phyloP scores from a whole-genome alignment of 2,113 vertebrate genomes.

The Irena cyanogastra region DNA sequence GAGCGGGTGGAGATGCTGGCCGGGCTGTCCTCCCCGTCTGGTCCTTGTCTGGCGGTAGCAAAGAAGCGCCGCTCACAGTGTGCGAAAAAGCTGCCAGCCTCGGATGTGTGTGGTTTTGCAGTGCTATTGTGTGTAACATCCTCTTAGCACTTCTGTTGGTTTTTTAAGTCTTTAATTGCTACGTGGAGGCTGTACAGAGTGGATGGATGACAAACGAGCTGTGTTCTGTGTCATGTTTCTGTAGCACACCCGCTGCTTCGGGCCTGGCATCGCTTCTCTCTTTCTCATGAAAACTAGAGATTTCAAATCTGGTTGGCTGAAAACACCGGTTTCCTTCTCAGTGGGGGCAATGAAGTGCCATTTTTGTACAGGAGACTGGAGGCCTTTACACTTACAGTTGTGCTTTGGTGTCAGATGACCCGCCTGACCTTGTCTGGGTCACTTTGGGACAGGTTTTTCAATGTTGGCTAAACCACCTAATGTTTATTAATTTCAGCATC shows the following conservation, averaged over 20 bases:
- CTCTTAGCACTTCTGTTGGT: neutral
- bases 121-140: neutral
- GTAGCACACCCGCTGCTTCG: neutral
- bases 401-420: neutral
- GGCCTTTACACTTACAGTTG: neutral
- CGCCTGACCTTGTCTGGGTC: constrained; percentile 5
- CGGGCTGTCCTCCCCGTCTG: neutral
- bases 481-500: neutral
- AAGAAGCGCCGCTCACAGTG: neutral
- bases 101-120: neutral
- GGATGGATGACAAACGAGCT: neutral
- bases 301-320: neutral
- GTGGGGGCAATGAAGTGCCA: neutral
- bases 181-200: rapidly evolving
- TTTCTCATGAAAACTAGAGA: neutral
- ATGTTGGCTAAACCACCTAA: neutral
- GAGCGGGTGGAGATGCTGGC: neutral
- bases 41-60: neutral
- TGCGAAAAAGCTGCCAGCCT: neutral
- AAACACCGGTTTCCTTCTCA: neutral
- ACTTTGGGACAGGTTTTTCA: neutral
- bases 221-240: neutral
- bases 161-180: neutral
- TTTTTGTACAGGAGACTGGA: neutral
- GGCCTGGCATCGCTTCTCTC: neutral